Base-by-base conservation (phyloP, 2,888 invertebrate species). In the Caenorhabditis sp. region DNA sequence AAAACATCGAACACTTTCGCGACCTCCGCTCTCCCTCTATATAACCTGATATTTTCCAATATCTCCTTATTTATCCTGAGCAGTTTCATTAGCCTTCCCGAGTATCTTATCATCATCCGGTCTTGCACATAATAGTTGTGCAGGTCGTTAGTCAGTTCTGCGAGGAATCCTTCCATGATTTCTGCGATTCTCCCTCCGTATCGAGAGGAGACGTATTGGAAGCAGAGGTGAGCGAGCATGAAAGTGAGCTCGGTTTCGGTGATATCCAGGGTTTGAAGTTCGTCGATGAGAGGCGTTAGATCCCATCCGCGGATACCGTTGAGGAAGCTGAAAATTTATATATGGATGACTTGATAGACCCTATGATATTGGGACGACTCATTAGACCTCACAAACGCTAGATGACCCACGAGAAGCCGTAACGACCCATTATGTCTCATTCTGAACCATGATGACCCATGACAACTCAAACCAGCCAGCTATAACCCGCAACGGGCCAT, bases 31-130 rank as follows among this genome's bases (percentile, higher is more conserved):
- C 80, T 64, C 24, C 79, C 59, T 35, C 70, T 68, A 12, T 75
- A 59, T 38, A 76, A 44, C 49, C 77, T 59, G 5, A 84, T 82
- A 41, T 84, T 82, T 41, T 80, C 77, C 82, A 84, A 58, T 19
- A 87, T 68, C 10, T 38, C 68, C 1, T 51, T 68, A 22, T 68
- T 68, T 0, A 68, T 54, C 10, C 49, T 68, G 24, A 68, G 26
- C 35, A 68, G 24, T 22, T 24, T 68, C 54, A 54, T 54, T 16
- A 68, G 22, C 26, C 68, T 2, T 51, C 54, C 68, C 4, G 68
- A 68, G n/a, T 68, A 68, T 54, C 68, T 35, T 16, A 49, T 49
- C 19, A 51, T 38, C 68, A 68, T 68, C 6, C 38, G 19, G 2
- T 68, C 68, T 24, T 51, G 22, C n/a, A 28, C 28, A 44, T 63